Percentiles rank a stretch among this genome's conserved stretches.
Evolutionary conservation across 2,888 invertebrate species (phyloP).

Genomic region (Hypolimnas misippus): DNA sequence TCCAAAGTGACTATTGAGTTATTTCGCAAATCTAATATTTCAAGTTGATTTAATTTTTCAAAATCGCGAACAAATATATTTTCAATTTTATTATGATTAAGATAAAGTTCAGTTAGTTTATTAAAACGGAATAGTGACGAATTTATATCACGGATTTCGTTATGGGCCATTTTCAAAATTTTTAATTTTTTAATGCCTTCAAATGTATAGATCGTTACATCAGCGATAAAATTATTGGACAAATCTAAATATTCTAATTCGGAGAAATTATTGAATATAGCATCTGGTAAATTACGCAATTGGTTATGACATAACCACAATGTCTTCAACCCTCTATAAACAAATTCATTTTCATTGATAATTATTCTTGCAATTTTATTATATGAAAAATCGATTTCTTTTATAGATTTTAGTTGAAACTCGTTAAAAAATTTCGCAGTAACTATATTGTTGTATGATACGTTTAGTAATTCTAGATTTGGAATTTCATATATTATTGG

Average conservation of each 20-base stretch:
- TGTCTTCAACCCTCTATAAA: slow-evolving; percentile 48
- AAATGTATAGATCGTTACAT: slow-evolving; percentile 53
- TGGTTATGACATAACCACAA: slow-evolving; percentile 62
- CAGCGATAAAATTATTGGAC: slow-evolving; percentile 58
- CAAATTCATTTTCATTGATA: slow-evolving; percentile 32
- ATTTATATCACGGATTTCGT: slow-evolving; percentile 57
- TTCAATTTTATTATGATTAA: slow-evolving; percentile 57
- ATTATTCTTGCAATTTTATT: slow-evolving; percentile 55
- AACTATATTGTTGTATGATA: slow-evolving; percentile 54
- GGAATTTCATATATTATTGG: slow-evolving; percentile 51
- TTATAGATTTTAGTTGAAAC: slow-evolving; percentile 46
- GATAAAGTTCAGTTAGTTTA: slow-evolving; percentile 52
- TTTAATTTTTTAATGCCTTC: slow-evolving; percentile 59
- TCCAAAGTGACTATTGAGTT: slow-evolving; percentile 56
- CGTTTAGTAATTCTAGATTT: slow-evolving; percentile 51
- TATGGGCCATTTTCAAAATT: slow-evolving; percentile 57
- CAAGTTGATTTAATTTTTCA: slow-evolving; percentile 45
- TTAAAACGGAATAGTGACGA: slow-evolving; percentile 57
- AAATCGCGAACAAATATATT: slow-evolving; percentile 53
- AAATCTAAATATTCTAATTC: slow-evolving; percentile 57
- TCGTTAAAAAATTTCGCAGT: slow-evolving; percentile 53
- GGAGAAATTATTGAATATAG: slow-evolving; percentile 52
- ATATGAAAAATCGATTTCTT: slow-evolving; percentile 58
- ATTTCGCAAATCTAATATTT: slow-evolving; percentile 53
- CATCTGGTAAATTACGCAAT: slow-evolving; percentile 52